Conservation (phyloP, 92 coral and sea anemone species). For the Phymanthus crucifer region DNA sequence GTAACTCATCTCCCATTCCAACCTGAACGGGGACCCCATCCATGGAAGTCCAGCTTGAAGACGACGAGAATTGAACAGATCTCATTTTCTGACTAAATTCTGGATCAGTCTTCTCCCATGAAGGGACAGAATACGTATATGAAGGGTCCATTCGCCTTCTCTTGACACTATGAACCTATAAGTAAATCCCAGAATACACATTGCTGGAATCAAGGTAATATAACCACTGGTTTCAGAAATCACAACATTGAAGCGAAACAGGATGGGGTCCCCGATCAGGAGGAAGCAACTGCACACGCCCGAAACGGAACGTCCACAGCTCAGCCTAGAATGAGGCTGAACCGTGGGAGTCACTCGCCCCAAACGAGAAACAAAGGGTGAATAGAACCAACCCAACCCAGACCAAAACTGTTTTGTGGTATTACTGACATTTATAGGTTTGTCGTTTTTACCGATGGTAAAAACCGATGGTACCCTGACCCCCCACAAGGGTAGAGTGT, state of each 20-base stretch:
- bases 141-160: neutral
- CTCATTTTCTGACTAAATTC: neutral
- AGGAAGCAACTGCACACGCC: constrained; percentile 40
- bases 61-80: neutral
- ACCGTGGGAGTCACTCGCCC: constrained; percentile 39
- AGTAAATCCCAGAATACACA: neutral
- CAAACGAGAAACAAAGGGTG: neutral
- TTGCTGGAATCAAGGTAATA: neutral
- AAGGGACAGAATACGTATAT: neutral
- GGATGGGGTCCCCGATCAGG: constrained; percentile 43
- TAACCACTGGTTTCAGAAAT: neutral
- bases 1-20: neutral
- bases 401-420: neutral
- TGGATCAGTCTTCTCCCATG: neutral
- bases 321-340: constrained; percentile 14
- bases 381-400: neutral
- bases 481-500: too few relatives aligned
- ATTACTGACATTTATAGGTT: too few relatives aligned
- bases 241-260: neutral
- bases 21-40: neutral
- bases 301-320: constrained; percentile 29
- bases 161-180: constrained; percentile 5
- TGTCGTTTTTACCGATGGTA: too few relatives aligned
- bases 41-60: neutral
- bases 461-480: too few relatives aligned